phyloP scores from a whole-genome alignment of 1,140 invertebrate species.

The Oppia nitens region DNA sequence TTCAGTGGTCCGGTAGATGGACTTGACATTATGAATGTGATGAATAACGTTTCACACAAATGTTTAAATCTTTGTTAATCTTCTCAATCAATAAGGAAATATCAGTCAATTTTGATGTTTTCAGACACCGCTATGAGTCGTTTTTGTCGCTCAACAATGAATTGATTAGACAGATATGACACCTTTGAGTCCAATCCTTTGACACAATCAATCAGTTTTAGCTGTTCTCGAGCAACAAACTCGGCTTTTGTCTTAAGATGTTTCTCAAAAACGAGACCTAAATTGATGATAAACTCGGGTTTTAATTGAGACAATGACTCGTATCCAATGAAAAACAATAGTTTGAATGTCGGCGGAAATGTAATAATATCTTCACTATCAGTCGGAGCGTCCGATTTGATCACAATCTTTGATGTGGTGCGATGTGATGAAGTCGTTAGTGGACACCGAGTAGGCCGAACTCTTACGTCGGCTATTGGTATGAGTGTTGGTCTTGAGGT shows the following conservation, averaged over 20 bases:
- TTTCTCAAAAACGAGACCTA: constrained; percentile 11
- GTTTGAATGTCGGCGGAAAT: background rate
- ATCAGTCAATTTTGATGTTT: constrained; percentile 11
- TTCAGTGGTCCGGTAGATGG: background rate
- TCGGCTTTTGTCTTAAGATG: constrained; percentile 2
- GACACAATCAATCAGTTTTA: background rate
- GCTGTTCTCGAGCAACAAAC: constrained; percentile 1
- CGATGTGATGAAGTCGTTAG: background rate
- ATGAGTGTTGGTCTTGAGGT: too few relatives aligned
- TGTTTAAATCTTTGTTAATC: constrained; percentile 6
- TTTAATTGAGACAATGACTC: constrained; percentile 1
- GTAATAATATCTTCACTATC: background rate
- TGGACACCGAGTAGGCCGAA: background rate
- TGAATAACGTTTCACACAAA: background rate
- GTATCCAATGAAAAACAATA: constrained; percentile 12
- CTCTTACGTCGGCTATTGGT: background rate
- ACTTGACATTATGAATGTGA: background rate
- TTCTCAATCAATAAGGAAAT: constrained; percentile 8
- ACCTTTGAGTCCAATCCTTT: constrained; percentile 2
- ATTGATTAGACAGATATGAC: background rate
- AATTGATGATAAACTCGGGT: constrained; percentile 1
- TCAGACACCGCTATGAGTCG: constrained; percentile 8
- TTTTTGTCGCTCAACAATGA: constrained; percentile 6
- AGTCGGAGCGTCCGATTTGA: background rate
- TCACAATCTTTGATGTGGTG: background rate